A percentile compares a stretch with the other conserved stretches of the same genome.
Evolutionary conservation across 2,113 vertebrate genomes (phyloP).

Genomic region (Rafetus swinhoei): DNA sequence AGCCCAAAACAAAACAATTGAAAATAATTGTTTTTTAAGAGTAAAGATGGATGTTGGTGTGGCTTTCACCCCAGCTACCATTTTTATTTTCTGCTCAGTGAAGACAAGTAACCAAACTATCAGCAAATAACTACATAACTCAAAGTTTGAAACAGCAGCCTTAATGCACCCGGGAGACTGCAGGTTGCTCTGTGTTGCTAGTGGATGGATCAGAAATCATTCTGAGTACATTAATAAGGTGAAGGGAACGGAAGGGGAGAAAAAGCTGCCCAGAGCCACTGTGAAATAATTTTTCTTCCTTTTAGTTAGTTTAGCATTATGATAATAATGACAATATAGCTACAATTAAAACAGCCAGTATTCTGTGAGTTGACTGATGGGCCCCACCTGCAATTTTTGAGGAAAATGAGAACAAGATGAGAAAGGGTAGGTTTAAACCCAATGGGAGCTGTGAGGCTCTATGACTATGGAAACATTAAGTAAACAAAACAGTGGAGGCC

Average conservation of each 20-base stretch:
- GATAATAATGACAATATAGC: slow-evolving; percentile 20
- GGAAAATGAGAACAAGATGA: slow-evolving; percentile 44
- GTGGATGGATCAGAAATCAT: slow-evolving; percentile 16
- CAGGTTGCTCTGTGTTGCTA: background rate
- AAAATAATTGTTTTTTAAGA: slow-evolving; percentile 46
- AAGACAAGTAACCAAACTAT: slow-evolving; percentile 45
- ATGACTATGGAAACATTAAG: too few species aligned
- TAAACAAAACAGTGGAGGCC: too few species aligned
- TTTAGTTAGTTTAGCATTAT: slow-evolving; percentile 43
- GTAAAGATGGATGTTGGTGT: slow-evolving; percentile 37
- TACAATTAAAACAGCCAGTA: slow-evolving; percentile 38
- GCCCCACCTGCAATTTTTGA: slow-evolving; percentile 46
- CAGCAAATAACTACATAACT: slow-evolving; percentile 8
- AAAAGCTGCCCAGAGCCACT: background rate
- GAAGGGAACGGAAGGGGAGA: background rate
- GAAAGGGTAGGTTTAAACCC: slow-evolving; percentile 34
- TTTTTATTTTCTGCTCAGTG: slow-evolving; percentile 38
- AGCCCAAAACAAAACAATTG: slow-evolving; percentile 45
- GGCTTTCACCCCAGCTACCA: slow-evolving; percentile 25
- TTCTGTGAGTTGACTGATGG: slow-evolving; percentile 45
- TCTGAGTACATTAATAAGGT: background rate
- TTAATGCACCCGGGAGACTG: background rate
- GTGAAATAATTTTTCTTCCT: slow-evolving; percentile 15
- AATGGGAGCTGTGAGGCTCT: background rate
- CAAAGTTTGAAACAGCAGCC: background rate